These are phyloP conservation scores for Oeneis ivallda DNA, from an alignment of 2,888 invertebrate genomes.

Conservation along the genomic window DNA sequence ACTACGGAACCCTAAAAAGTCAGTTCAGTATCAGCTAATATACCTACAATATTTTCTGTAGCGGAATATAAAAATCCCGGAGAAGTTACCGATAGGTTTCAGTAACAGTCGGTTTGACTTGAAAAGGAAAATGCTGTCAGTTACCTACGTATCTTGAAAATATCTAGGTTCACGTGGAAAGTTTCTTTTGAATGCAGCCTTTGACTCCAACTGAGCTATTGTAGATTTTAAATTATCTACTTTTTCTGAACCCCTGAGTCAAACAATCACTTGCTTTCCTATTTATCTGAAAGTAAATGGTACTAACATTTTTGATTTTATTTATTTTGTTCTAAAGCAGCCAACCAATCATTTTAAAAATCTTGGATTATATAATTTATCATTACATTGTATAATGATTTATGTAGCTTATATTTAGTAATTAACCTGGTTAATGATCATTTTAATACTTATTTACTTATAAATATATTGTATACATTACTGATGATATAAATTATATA, in stretches of 20 bases:
- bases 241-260: not conserved
- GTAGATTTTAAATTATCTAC: not conserved
- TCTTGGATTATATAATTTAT: too few species aligned
- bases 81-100: conserved; percentile 3
- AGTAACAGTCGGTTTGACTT: not conserved
- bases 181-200: not conserved
- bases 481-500: too few species aligned
- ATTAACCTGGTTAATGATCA: too few species aligned
- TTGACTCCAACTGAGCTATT: not conserved
- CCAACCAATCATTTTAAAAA: not conserved
- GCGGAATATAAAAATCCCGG: not conserved
- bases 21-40: too few species aligned
- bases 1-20: too few species aligned
- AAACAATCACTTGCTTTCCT: not conserved
- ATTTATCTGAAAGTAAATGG: not conserved
- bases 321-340: not conserved
- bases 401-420: too few species aligned
- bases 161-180: conserved; percentile 1
- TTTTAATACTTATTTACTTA: too few species aligned
- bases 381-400: too few species aligned
- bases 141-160: not conserved
- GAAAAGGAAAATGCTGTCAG: conserved; percentile 16
- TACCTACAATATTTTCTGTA: too few species aligned
- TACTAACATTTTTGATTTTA: not conserved
- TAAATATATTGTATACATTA: too few species aligned